Conservation (phyloP, 2,797 vertebrate species). For the Smutsia temminckii region DNA sequence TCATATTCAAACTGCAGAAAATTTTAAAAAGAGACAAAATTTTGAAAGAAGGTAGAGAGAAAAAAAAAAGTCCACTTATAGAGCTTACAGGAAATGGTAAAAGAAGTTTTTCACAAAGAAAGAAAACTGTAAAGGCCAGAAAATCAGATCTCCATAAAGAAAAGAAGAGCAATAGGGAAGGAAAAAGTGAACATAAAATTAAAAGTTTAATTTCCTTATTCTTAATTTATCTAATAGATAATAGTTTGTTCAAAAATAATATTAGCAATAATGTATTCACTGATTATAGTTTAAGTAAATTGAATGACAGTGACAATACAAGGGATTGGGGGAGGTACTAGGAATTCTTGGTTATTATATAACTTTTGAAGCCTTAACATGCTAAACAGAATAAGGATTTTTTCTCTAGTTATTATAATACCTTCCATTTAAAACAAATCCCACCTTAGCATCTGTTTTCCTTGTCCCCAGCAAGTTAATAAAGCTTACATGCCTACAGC, state of each 20-base stretch:
- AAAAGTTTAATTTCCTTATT: background rate
- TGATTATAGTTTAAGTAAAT: background rate
- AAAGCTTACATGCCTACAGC: background rate
- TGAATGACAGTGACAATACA: background rate
- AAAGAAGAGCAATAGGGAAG: background rate
- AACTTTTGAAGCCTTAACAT: background rate
- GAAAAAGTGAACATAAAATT: background rate
- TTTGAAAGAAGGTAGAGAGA: background rate
- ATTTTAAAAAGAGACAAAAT: background rate
- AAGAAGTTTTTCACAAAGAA: background rate
- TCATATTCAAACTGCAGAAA: background rate
- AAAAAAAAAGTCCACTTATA: background rate
- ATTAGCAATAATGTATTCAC: background rate
- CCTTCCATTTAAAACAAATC: background rate
- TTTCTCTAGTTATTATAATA: background rate
- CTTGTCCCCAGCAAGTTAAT: background rate
- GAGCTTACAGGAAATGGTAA: background rate
- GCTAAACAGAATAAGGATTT: background rate
- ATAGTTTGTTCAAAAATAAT: background rate
- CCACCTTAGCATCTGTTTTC: background rate
- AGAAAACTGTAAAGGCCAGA: background rate
- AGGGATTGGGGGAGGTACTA: background rate
- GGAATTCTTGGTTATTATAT: background rate
- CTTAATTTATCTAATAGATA: background rate
- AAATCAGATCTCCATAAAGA: background rate